Conservation (phyloP, 2,888 invertebrate genomes). For the Lypha dubia region DNA sequence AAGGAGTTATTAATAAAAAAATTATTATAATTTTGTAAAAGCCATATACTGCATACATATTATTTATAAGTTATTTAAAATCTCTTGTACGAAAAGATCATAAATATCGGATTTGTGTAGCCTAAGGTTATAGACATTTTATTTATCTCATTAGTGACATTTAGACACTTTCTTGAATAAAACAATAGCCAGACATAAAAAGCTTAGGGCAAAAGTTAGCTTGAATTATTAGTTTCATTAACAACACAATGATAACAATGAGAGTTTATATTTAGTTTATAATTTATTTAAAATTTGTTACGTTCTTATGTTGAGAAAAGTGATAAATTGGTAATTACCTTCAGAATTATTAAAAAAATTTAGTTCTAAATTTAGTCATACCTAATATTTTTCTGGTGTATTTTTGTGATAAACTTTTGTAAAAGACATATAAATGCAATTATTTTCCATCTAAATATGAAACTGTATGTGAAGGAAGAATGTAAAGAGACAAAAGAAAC, state of each 20-base stretch:
- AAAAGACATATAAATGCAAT: conserved; percentile 63
- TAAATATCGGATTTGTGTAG: neutral
- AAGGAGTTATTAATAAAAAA: too few species aligned
- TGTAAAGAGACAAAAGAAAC: neutral
- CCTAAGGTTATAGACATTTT: conserved; percentile 15
- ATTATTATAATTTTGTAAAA: too few species aligned
- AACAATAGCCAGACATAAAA: neutral
- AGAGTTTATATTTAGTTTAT: neutral
- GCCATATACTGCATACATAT: neutral
- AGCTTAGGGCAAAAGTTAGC: neutral
- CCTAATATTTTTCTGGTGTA: too few species aligned
- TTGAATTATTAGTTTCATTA: conserved; percentile 6
- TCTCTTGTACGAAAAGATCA: neutral
- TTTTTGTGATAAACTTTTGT: conserved; percentile 73
- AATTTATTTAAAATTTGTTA: too few species aligned
- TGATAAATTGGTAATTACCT: too few species aligned
- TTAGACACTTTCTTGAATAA: neutral
- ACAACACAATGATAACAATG: neutral
- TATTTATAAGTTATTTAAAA: neutral
- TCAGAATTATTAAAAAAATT: too few species aligned
- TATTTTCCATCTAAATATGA: conserved; percentile 57
- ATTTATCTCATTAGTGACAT: neutral
- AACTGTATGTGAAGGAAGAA: conserved; percentile 50
- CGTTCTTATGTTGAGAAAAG: too few species aligned
- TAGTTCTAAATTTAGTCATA: too few species aligned